Conservation (phyloP, 2,888 invertebrate species). For the Phalangium opilio region DNA sequence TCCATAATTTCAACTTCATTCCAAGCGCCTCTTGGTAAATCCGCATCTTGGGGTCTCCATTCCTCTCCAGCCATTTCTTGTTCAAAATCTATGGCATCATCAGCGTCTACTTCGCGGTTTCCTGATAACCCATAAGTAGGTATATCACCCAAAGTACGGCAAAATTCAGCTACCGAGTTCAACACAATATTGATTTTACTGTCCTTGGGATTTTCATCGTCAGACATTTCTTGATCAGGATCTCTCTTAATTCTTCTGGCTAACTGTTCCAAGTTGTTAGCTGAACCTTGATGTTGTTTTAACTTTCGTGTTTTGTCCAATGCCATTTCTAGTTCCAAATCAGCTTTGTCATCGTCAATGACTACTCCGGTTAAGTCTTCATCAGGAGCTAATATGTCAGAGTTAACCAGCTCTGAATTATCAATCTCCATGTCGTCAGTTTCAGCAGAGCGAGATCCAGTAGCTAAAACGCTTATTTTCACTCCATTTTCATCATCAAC, state of each 20-base stretch:
- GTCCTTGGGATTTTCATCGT: background rate
- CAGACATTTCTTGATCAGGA: background rate
- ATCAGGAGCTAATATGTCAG: conserved; percentile 37
- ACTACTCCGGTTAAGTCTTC: conserved; percentile 40
- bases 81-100: conserved; percentile 45
- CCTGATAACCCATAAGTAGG: conserved; percentile 55
- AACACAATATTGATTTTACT: conserved; percentile 44
- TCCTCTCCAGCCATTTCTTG: conserved; percentile 29
- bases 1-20: conserved; percentile 56
- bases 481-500: conserved; percentile 35
- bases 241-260: background rate
- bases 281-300: conserved; percentile 36
- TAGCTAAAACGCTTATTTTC: conserved; percentile 32
- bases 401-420: conserved; percentile 1
- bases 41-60: conserved; percentile 34
- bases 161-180: conserved; percentile 92
- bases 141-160: conserved; percentile 84
- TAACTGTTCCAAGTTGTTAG: background rate
- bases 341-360: conserved; percentile 51
- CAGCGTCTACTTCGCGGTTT: conserved; percentile 31
- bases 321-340: conserved; percentile 48
- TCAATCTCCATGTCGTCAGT: background rate
- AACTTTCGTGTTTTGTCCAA: conserved; percentile 54
- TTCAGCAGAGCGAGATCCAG: no score
- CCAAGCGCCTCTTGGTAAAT: conserved; percentile 55